Base-by-base conservation (phyloP, 2,113 vertebrate species). In the Baryphthengus martii region DNA sequence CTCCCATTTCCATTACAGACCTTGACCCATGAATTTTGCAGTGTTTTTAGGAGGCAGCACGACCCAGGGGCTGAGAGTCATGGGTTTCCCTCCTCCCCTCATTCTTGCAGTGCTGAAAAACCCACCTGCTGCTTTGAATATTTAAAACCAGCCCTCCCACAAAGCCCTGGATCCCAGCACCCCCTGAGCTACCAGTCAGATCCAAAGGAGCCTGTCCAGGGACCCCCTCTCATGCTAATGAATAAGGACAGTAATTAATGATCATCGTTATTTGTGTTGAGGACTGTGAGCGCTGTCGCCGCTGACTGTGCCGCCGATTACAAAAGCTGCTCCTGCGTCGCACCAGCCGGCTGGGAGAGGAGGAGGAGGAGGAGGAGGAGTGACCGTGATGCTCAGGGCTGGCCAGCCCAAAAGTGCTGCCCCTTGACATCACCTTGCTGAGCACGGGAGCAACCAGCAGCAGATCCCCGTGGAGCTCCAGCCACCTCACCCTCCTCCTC, bases 241-340 rank as follows among this genome's bases (percentile, higher is more conserved):
- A 96, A 81, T 63, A 35, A 91, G 94, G 88, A 76, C 86, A 88
- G 81, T 91, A 95, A 96, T 95, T 89, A 95, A 96, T 52, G 83
- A 85, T 80, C 74, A 6, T 67, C 49, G 11, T 89, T 85, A 29
- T 85, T 93, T 89, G 91, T 45, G 52, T 75, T 66, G 88, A 91
- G 79, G 83, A 39, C 84, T 52, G 1, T 2, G 50, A 95, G 75
- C 4, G 47, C 93, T 62, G 73, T 91, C 80, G 89, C 87, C 0
- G 35, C 84, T 91, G 91, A 61, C 89, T 79, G 82, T 29, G 6
- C 90, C 58, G 84, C 59, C 24, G 25, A 52, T 92, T 88, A 58
- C 82, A 24, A 25, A 39, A 45, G 89, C 72, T 86, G 75, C 62
- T 82, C 33, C 77, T 3, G 4, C 61, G 15, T 72, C 0, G 2